Evolutionary conservation across 2,888 invertebrate genomes (phyloP), one percentile per base, ranked within the genome.

Genomic region (Cheilosia pagana): DNA sequence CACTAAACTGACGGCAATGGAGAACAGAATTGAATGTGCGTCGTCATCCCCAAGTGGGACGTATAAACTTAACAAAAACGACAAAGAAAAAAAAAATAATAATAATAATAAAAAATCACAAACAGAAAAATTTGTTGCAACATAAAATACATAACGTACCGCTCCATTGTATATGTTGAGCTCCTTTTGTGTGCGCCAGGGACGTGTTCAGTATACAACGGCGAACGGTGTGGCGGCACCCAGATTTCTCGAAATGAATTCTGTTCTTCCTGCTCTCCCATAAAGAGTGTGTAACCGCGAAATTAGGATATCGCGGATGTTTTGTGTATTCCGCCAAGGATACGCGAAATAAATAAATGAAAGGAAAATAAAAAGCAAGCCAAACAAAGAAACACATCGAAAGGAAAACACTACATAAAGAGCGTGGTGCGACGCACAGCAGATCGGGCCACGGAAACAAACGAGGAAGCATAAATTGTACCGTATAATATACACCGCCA

Each of bases 241-340:
- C 39, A 48, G 35, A 53, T 63, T 39, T 39, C 5, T 28, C 55
- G 19, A 63, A 74, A 74, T 48, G 63, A 65, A 65, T 57, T 74
- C 65, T 16, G 14, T 35, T 74, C 45, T 57, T 74, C 21, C 62
- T 25, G 72, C 10, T 21, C n/a, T 19, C 45, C 55, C 10, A 35
- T 39, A 45, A 19, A 55, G 35, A 23, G 63, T 57, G 67, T 52
- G 68, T 76, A 76, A 68, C 76, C 76, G 35, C 52, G 67, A 76
- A 76, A 76, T 76, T 76, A 76, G 76, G 76, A 76, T 76, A 76
- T 68, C 76, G 74, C 59, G 67, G 67, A 60, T 76, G 76, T 28
- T 68, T 76, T 68, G 76, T 67, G 75, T 67, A 59, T 65, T 50
- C 62, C 67, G 14, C 57, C 57, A 67, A 75, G 67, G 75, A 75